These are phyloP conservation scores for Limnephilus rhombicus DNA, from an alignment of 2,888 invertebrate genomes.

Conservation along the genomic window DNA sequence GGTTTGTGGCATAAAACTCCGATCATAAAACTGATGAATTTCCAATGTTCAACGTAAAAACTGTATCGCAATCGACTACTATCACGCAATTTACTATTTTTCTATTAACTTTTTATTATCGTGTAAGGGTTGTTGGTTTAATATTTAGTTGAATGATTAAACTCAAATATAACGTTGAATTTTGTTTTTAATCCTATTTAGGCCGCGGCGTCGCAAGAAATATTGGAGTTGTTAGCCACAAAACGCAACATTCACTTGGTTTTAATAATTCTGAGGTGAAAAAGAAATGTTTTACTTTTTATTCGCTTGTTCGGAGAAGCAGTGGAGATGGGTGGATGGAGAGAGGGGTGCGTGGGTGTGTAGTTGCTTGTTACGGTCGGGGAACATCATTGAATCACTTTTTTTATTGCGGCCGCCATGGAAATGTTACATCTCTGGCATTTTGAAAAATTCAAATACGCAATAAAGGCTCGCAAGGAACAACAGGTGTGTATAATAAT, in stretches of 20 bases:
- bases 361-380: conserved; percentile 64
- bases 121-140: conserved; percentile 38
- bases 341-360: conserved; percentile 50
- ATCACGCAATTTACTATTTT: conserved; percentile 54
- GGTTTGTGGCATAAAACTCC: conserved; percentile 45
- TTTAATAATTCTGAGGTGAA: conserved; percentile 57
- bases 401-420: conserved; percentile 62
- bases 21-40: conserved; percentile 56
- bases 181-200: conserved; percentile 16
- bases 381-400: conserved; percentile 64
- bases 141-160: not conserved
- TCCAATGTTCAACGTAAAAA: conserved; percentile 50
- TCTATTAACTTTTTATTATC: conserved; percentile 35
- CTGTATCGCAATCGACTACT: conserved; percentile 42
- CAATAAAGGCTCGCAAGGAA: conserved; percentile 61
- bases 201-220: not conserved
- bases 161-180: not conserved
- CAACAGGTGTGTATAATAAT: conserved; percentile 66
- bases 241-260: conserved; percentile 45
- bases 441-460: conserved; percentile 65
- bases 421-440: conserved; percentile 54
- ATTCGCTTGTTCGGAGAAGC: conserved; percentile 40
- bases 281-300: conserved; percentile 49
- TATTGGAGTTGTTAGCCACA: conserved; percentile 8
- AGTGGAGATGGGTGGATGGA: not conserved